Percentiles rank a stretch among this genome's conserved stretches.
Evolutionary conservation across 1,140 invertebrate genomes (phyloP).

Genomic region (Brachionus plicatilis): DNA sequence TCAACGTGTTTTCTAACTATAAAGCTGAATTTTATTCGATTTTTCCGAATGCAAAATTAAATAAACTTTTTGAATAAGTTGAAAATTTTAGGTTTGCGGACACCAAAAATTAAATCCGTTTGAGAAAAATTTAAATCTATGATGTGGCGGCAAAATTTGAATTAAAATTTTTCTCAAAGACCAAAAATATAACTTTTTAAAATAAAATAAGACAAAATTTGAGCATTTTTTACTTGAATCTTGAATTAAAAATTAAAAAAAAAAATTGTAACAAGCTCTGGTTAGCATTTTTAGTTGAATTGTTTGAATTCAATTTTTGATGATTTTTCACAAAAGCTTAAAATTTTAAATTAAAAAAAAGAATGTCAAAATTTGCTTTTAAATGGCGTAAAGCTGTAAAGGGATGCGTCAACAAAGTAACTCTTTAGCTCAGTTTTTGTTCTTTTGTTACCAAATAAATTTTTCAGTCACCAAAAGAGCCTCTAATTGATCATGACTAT

Average conservation of each 20-base stretch:
- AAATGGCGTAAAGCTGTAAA: constrained; percentile 30
- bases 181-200: not conserved
- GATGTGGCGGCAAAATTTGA: not conserved
- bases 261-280: not conserved
- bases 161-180: not conserved
- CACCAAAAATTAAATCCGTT: not conserved
- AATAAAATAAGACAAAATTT: not conserved
- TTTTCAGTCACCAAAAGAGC: not conserved
- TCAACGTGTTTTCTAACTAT: constrained; percentile 25
- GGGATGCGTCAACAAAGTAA: constrained; percentile 17
- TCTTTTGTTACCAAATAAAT: not conserved
- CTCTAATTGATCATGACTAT: not conserved
- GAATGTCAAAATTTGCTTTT: constrained; percentile 13
- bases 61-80: not conserved
- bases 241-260: not conserved
- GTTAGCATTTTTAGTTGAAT: not conserved
- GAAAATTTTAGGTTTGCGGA: not conserved
- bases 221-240: not conserved
- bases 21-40: not conserved
- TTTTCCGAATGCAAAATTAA: constrained; percentile 24
- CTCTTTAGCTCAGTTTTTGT: no score
- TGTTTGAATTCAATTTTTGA: not conserved
- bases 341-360: not conserved
- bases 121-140: not conserved
- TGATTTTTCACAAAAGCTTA: not conserved